phyloP scores from a whole-genome alignment of 2,888 invertebrate species.

The Yponomeuta evonymella region DNA sequence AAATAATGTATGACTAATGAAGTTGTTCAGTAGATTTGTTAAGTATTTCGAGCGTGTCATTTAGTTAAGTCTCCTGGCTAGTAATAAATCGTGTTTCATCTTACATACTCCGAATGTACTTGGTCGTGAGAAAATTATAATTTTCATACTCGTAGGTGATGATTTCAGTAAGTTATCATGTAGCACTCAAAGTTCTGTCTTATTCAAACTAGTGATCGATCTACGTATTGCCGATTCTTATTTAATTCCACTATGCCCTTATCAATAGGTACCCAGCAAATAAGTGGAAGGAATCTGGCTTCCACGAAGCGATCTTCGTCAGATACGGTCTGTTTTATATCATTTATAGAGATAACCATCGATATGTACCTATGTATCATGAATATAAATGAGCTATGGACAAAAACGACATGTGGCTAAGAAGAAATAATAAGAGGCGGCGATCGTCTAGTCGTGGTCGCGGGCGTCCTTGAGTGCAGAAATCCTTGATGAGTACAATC shows the following conservation, averaged over 20 bases:
- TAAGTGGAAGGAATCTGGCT: too few species aligned
- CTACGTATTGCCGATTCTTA: too few species aligned
- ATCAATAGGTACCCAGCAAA: too few species aligned
- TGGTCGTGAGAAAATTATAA: background rate
- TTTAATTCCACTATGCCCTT: too few species aligned
- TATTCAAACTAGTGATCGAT: too few species aligned
- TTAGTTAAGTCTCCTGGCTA: too few species aligned
- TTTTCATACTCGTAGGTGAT: background rate
- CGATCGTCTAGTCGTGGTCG: constrained; percentile 62
- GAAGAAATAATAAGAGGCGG: constrained; percentile 66
- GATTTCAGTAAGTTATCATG: too few species aligned
- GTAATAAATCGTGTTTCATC: background rate
- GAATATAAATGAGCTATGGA: constrained; percentile 68
- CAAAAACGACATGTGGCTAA: constrained; percentile 71
- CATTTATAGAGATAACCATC: constrained; percentile 68
- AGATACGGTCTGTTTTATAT: constrained; percentile 48
- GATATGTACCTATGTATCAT: constrained; percentile 69
- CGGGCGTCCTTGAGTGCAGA: constrained; percentile 69
- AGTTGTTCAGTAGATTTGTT: background rate
- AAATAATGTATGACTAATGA: background rate
- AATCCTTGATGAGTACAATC: constrained; percentile 77
- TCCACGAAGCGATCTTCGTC: constrained; percentile 32
- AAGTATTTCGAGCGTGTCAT: background rate
- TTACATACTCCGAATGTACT: background rate
- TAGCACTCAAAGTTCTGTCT: too few species aligned